Evolutionary conservation across 2,888 invertebrate genomes (phyloP).

Genomic region (Athripsodes cinereus): DNA sequence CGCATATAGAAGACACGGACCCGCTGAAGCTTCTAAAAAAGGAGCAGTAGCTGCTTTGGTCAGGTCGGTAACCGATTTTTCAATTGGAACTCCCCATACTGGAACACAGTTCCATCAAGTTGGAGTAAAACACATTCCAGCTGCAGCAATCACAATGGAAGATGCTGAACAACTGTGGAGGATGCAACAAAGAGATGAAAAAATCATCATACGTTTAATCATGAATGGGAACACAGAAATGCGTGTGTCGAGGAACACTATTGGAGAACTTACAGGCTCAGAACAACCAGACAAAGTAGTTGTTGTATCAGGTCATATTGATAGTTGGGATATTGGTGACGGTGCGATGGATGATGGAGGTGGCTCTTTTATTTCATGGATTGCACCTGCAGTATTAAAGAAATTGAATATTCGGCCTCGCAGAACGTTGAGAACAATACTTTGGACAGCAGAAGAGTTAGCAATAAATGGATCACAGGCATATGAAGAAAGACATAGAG

Average conservation of each 20-base stretch:
- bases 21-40: conserved; percentile 52
- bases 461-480: conserved; percentile 54
- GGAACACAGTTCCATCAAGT: conserved; percentile 52
- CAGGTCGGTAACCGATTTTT: conserved; percentile 60
- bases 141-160: conserved; percentile 59
- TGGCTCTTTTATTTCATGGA: conserved; percentile 66
- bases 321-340: conserved; percentile 72
- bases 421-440: conserved; percentile 56
- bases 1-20: conserved; percentile 52
- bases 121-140: conserved; percentile 52
- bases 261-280: conserved; percentile 54
- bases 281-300: conserved; percentile 40
- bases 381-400: conserved; percentile 55
- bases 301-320: conserved; percentile 65
- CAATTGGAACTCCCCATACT: conserved; percentile 61
- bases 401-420: conserved; percentile 52
- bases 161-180: conserved; percentile 59
- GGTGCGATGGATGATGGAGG: conserved; percentile 77
- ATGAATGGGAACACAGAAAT: conserved; percentile 58
- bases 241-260: conserved; percentile 55
- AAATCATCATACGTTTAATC: conserved; percentile 42
- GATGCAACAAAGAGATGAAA: conserved; percentile 44
- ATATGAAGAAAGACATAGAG: conserved; percentile 49
- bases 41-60: conserved; percentile 62
- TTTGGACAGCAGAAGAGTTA: conserved; percentile 68